Evolutionary conservation across 2,113 vertebrate genomes (phyloP), one percentile per base, ranked within the genome.

Genomic region (Stegastes partitus): DNA sequence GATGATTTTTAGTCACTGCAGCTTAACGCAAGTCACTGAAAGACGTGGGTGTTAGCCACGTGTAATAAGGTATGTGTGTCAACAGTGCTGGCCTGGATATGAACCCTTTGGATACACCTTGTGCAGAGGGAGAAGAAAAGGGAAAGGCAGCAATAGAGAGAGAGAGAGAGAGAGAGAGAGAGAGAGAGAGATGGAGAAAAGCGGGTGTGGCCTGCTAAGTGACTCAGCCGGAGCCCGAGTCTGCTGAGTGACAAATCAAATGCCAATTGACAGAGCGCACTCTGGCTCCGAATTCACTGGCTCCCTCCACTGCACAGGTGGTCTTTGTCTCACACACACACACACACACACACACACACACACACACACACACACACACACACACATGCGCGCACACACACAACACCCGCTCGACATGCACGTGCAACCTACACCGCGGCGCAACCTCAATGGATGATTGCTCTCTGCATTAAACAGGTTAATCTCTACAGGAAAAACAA

Each of bases 171-270:
- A 47, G 23, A 34, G 54, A 58, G 12, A 22, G 81, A 86, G 82
- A 53, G 74, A 81, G 83, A 65, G 50, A n/a, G 75, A 67, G 65
- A 77, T 47, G 34, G 53, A 69, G 61, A 78, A 56, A 83, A 80
- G 78, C 79, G 83, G 91, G 93, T 84, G 93, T 87, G 91, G 78
- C 74, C 81, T 86, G 63, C 79, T 92, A 76, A 92, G 86, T 93
- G 88, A 93, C 84, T 90, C 78, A 85, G 84, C 75, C 82, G 50
- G 76, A 89, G 75, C 78, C 26, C 10, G 80, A 79, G 74, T 83
- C 78, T 86, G 88, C 81, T 92, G 91, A 93, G 87, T 95, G 92
- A 94, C 84, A 91, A 93, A 92, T 91, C 87, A 92, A 93, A 92
- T 79, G 89, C 67, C 81, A 85, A 78, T 84, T 92, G 91, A 92